Percentiles rank a stretch among this genome's conserved stretches.
phyloP scores from a whole-genome alignment of 2,888 invertebrate genomes.

The Pseudococcus jackbeardsleyi region DNA sequence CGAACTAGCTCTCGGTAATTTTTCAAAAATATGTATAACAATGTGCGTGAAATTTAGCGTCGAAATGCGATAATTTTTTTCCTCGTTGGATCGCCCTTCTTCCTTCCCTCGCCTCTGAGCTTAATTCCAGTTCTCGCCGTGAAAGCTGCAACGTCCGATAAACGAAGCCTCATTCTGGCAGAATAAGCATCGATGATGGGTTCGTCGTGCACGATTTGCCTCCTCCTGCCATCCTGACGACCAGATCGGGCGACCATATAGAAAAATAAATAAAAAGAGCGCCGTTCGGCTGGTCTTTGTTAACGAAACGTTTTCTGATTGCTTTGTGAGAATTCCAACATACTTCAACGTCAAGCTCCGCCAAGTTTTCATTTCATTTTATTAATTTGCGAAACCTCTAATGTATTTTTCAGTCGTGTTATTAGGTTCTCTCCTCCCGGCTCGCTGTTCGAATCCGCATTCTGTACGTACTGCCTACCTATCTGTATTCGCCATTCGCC shows the following conservation, averaged over 20 bases:
- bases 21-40: conserved; percentile 35
- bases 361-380: conserved; percentile 50
- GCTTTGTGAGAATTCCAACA: conserved; percentile 56
- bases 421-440: not conserved
- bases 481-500: not conserved
- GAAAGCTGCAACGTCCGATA: not conserved
- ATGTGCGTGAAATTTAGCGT: conserved; percentile 23
- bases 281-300: conserved; percentile 29
- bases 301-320: conserved; percentile 51
- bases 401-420: conserved; percentile 54
- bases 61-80: conserved; percentile 31
- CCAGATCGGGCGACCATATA: not conserved
- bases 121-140: not conserved
- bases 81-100: not conserved
- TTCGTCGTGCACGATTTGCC: not conserved
- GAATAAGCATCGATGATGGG: not conserved
- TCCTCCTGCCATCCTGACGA: not conserved
- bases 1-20: conserved; percentile 30
- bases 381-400: conserved; percentile 53
- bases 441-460: not conserved
- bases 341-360: conserved; percentile 38
- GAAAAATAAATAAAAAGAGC: conserved; percentile 4
- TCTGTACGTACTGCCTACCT: not conserved
- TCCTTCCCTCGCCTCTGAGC: not conserved
- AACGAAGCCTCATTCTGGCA: not conserved